These are phyloP conservation scores for Pyrrhosoma nymphula DNA, from an alignment of 2,888 invertebrate genomes.

Conservation along the genomic window DNA sequence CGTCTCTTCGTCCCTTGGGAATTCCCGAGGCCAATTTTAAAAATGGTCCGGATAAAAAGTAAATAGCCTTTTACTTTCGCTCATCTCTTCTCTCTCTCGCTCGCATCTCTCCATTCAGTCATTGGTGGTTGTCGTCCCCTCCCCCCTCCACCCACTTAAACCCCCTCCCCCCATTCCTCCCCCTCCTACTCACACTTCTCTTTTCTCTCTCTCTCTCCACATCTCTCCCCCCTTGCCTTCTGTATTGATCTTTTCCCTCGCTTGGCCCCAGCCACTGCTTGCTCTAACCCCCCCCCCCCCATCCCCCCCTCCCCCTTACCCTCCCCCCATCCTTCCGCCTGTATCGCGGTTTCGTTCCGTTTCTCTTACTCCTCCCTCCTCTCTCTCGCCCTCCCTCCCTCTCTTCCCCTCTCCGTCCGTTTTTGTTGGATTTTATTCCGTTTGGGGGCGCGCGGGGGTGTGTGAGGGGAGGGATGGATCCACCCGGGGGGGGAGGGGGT, in stretches of 20 bases:
- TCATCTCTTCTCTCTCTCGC: not conserved
- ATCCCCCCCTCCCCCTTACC: not conserved
- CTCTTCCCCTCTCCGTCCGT: not conserved
- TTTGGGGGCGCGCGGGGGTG: not conserved
- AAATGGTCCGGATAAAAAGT: constrained; percentile 42
- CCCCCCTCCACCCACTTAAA: not conserved
- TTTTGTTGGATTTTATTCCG: constrained; percentile 44
- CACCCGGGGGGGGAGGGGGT: not conserved
- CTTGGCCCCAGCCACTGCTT: constrained; percentile 65
- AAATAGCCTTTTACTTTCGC: constrained; percentile 40
- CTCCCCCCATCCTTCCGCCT: not conserved
- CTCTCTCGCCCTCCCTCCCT: not conserved
- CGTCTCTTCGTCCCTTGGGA: not conserved
- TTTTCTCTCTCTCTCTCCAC: not conserved
- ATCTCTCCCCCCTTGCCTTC: constrained; percentile 31
- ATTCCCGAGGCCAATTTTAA: constrained; percentile 7
- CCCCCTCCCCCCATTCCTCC: not conserved
- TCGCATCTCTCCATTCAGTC: not conserved
- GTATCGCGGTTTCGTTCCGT: constrained; percentile 65
- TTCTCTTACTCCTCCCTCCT: constrained; percentile 38
- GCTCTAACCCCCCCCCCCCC: constrained; percentile 33
- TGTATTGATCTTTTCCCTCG: constrained; percentile 67
- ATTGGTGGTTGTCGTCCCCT: not conserved
- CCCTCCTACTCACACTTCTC: not conserved
- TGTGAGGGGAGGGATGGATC: not conserved